These are phyloP conservation scores for Elaphurus davidianus DNA, from an alignment of 2,113 vertebrate genomes.

Conservation along the genomic window DNA sequence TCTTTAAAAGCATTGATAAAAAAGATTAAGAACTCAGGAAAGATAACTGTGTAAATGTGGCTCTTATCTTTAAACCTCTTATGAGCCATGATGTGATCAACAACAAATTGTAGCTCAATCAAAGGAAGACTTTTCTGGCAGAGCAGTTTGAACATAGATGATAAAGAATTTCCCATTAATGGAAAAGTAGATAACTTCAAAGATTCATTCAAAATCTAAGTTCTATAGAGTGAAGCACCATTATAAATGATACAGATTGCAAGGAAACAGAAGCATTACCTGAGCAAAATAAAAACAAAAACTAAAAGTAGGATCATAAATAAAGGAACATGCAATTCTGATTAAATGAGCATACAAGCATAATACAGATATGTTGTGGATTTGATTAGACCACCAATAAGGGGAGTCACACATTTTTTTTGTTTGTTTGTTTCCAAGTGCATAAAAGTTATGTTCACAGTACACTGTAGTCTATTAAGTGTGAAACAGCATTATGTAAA, in stretches of 20 bases:
- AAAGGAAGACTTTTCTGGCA: not conserved
- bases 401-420: not conserved
- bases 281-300: not conserved
- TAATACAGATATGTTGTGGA: not conserved
- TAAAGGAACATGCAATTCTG: not conserved
- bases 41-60: not conserved
- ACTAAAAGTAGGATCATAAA: not conserved
- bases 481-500: not conserved
- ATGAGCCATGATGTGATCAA: not conserved
- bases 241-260: not conserved
- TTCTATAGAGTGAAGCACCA: not conserved
- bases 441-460: not conserved
- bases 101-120: not conserved
- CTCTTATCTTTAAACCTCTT: slow-evolving; percentile 7
- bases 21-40: not conserved
- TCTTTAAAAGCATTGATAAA: not conserved
- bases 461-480: not conserved
- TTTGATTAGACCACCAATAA: not conserved
- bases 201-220: not conserved
- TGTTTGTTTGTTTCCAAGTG: not conserved
- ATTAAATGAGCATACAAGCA: not conserved
- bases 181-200: not conserved
- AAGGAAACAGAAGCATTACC: not conserved
- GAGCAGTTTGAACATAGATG: not conserved
- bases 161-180: not conserved